phyloP scores from a whole-genome alignment of 37 sponge, comb jelly and placozoan species.

The Hormiphora californensis region DNA sequence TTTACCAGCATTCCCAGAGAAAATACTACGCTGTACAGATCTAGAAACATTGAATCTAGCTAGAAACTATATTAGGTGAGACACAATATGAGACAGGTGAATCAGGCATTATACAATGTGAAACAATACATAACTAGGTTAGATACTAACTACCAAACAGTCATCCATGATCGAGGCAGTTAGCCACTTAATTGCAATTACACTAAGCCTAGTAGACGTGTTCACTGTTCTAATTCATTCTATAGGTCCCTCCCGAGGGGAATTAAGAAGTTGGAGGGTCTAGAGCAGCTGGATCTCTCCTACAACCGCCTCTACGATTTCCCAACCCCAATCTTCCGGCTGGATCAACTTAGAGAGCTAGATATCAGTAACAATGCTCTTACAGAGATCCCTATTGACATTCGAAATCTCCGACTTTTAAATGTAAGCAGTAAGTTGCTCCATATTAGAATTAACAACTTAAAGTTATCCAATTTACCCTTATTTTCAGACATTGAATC shows the following conservation, averaged over 20 bases:
- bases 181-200: too few relatives aligned
- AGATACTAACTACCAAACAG: too few relatives aligned
- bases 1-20: neutral
- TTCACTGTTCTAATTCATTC: neutral
- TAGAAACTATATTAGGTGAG: conserved; percentile 30
- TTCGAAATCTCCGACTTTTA: neutral
- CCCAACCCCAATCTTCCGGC: neutral
- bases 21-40: neutral
- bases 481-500: conserved; percentile 2
- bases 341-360: neutral
- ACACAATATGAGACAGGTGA: neutral
- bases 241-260: neutral
- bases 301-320: conserved; percentile 39
- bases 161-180: too few relatives aligned
- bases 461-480: too few relatives aligned
- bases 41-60: neutral
- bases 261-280: neutral
- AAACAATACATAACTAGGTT: too few relatives aligned
- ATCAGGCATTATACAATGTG: neutral
- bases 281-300: conserved; percentile 17
- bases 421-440: too few relatives aligned
- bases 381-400: neutral
- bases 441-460: too few relatives aligned
- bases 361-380: conserved; percentile 30
- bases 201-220: too few relatives aligned